phyloP scores from a whole-genome alignment of 2,888 invertebrate species.

The Fabriciana adippe region DNA sequence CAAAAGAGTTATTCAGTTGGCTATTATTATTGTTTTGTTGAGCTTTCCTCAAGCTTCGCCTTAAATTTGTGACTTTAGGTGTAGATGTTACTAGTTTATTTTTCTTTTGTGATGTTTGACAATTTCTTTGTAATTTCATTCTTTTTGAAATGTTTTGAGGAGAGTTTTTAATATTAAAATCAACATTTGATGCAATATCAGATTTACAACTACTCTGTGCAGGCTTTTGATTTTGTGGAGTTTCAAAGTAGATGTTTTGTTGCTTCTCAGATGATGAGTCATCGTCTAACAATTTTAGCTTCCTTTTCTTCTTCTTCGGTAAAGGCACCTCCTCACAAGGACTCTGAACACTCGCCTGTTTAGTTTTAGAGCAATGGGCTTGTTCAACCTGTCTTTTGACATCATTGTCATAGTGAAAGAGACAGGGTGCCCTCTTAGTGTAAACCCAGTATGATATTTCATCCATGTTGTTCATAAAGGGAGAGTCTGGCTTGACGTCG shows the following conservation, averaged over 20 bases:
- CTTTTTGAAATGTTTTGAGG: constrained; percentile 58
- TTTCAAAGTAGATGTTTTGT: constrained; percentile 65
- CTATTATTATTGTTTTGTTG: constrained; percentile 55
- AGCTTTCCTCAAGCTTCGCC: constrained; percentile 64
- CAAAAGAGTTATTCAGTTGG: constrained; percentile 60
- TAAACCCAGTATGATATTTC: constrained; percentile 76
- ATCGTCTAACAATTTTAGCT: constrained; percentile 61
- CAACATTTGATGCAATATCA: constrained; percentile 60
- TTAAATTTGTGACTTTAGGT: constrained; percentile 57
- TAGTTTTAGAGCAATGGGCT: constrained; percentile 57
- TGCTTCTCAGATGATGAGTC: constrained; percentile 60
- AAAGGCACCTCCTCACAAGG: constrained; percentile 47
- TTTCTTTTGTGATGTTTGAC: constrained; percentile 56
- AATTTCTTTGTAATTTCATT: constrained; percentile 53
- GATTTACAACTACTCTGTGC: constrained; percentile 55
- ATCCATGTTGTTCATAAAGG: constrained; percentile 76
- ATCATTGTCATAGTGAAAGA: constrained; percentile 66
- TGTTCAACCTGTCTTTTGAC: constrained; percentile 56
- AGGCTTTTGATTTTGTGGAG: constrained; percentile 51
- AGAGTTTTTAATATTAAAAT: constrained; percentile 68
- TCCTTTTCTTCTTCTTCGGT: constrained; percentile 66
- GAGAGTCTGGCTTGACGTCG: constrained; percentile 44
- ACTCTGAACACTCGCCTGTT: constrained; percentile 53
- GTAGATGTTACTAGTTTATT: constrained; percentile 68
- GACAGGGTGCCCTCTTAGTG: constrained; percentile 75